Conservation (phyloP, 1,140 invertebrate genomes). For the Procambarus clarkii region DNA sequence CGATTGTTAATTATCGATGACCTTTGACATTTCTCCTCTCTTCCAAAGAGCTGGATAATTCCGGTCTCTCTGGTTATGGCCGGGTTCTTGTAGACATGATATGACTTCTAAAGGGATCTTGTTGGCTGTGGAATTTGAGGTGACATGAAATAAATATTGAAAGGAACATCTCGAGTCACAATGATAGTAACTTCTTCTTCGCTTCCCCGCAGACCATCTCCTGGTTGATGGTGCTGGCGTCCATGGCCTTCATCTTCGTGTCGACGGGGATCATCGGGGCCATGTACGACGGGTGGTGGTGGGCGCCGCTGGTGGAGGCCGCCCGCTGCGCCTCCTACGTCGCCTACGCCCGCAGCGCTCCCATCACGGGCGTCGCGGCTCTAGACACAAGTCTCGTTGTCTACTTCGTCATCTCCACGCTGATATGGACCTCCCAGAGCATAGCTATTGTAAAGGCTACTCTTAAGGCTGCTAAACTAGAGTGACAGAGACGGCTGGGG, state of each 20-base stretch:
- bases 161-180: no score
- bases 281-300: constrained; percentile 66
- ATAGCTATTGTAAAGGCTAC: constrained; percentile 41
- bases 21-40: no score
- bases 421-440: constrained; percentile 55
- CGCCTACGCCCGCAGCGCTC: constrained; percentile 41
- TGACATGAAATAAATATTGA: no score
- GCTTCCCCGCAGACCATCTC: constrained; percentile 32
- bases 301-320: constrained; percentile 64
- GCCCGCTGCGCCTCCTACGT: constrained; percentile 49
- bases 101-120: no score
- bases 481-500: background rate
- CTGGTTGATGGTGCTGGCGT: constrained; percentile 21
- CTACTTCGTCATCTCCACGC: constrained; percentile 46
- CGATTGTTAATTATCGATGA: no score
- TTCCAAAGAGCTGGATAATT: no score
- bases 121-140: no score
- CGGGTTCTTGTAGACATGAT: no score
- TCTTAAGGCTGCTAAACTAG: constrained; percentile 33
- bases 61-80: no score
- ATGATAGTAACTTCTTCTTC: no score
- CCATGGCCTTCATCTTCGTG: constrained; percentile 48
- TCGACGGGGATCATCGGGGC: constrained; percentile 52
- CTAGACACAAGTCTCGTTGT: constrained; percentile 30
- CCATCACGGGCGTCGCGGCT: background rate